These are phyloP conservation scores for Apogon talboti DNA, from an alignment of 2,797 vertebrate species.

Conservation along the genomic window DNA sequence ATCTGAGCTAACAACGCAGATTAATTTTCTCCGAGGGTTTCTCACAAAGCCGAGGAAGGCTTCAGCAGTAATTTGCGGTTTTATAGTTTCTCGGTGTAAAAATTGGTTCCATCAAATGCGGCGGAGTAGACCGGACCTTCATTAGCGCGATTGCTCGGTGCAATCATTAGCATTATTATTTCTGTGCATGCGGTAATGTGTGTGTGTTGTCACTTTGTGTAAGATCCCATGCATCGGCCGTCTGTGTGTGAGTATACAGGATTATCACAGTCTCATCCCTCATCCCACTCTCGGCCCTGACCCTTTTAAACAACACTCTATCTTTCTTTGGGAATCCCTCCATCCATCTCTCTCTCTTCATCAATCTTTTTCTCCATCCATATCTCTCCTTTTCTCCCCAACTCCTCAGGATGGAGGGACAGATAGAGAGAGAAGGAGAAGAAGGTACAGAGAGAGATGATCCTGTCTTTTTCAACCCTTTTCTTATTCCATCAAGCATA, in stretches of 20 bases:
- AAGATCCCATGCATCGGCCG: neutral
- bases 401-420: conserved; percentile 55
- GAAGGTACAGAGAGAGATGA: conserved; percentile 75
- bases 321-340: conserved; percentile 75
- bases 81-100: conserved; percentile 9
- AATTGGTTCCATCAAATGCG: conserved; percentile 11
- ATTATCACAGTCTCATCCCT: conserved; percentile 75
- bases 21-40: conserved; percentile 30
- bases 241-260: conserved; percentile 45
- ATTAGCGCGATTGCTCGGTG: neutral
- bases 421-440: conserved; percentile 37
- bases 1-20: conserved; percentile 48
- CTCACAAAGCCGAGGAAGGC: conserved; percentile 18
- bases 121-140: conserved; percentile 1
- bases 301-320: conserved; percentile 79
- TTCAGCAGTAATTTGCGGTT: conserved; percentile 33
- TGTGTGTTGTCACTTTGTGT: neutral
- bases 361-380: conserved; percentile 62
- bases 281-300: conserved; percentile 71
- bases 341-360: conserved; percentile 69
- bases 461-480: conserved; percentile 78
- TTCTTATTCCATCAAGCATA: conserved; percentile 81
- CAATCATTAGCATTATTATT: conserved; percentile 4
- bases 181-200: conserved; percentile 10
- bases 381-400: conserved; percentile 36